Conservation (phyloP, 2,888 invertebrate species). For the Hypomecis punctinalis region DNA sequence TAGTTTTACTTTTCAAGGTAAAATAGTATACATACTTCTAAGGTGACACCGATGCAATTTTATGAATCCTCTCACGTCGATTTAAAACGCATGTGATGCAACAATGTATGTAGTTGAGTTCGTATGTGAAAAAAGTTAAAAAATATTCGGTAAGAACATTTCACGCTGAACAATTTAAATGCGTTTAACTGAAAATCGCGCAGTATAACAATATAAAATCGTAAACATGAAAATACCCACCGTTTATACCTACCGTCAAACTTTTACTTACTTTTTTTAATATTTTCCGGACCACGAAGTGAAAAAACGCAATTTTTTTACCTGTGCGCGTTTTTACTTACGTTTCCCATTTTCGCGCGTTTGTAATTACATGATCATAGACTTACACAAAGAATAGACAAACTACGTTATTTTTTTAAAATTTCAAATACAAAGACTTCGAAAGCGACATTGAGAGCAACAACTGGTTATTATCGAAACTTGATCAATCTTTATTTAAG, state of each 20-base stretch:
- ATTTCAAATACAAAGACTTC: conserved; percentile 14
- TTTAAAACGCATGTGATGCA: too few species aligned
- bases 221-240: conserved; percentile 57
- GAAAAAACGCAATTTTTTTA: conserved; percentile 37
- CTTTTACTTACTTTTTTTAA: conserved; percentile 45
- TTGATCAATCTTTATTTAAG: neutral
- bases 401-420: conserved; percentile 31
- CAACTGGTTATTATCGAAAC: conserved; percentile 3
- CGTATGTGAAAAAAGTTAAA: neutral
- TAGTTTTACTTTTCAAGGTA: too few species aligned
- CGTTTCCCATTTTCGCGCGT: conserved; percentile 37
- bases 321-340: conserved; percentile 45
- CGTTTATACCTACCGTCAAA: conserved; percentile 68
- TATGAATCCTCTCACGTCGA: too few species aligned
- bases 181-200: conserved; percentile 11
- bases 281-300: conserved; percentile 44
- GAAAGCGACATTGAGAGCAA: conserved; percentile 4
- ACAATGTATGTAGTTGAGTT: too few species aligned
- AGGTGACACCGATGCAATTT: too few species aligned
- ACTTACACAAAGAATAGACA: conserved; percentile 36
- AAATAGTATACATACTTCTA: too few species aligned
- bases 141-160: neutral
- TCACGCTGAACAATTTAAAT: conserved; percentile 2
- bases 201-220: conserved; percentile 37
- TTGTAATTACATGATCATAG: conserved; percentile 24